phyloP scores from a whole-genome alignment of 1,140 invertebrate species.

The Parapsyche elsis region DNA sequence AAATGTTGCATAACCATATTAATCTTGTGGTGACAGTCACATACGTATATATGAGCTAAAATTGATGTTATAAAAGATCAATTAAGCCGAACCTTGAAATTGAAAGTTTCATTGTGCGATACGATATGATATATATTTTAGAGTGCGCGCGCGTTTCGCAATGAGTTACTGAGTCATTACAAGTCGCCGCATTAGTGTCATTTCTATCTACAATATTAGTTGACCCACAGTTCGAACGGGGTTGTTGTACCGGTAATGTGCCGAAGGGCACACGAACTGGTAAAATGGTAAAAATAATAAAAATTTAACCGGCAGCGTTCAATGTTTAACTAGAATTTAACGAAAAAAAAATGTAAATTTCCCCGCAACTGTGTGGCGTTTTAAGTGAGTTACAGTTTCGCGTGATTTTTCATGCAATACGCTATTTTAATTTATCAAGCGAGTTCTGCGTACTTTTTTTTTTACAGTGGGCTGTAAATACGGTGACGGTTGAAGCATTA shows the following conservation, averaged over 20 bases:
- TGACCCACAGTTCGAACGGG: not conserved
- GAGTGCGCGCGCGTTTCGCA: not conserved
- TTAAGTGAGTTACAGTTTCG: not conserved
- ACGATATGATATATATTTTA: not conserved
- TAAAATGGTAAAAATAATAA: not conserved
- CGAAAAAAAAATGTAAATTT: conserved; percentile 8
- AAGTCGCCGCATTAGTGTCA: not conserved
- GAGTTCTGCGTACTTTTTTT: too few species aligned
- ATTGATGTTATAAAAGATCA: conserved; percentile 19
- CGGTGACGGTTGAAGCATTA: not conserved
- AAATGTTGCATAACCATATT: too few species aligned
- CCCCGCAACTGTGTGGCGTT: not conserved
- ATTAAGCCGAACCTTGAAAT: not conserved
- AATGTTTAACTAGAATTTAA: not conserved
- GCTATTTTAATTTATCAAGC: not conserved
- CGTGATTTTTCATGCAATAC: not conserved
- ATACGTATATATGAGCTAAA: not conserved
- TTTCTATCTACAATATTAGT: conserved; percentile 13
- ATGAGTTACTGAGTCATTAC: not conserved
- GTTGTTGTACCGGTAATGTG: conserved; percentile 1
- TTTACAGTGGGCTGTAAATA: not conserved
- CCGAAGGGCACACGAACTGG: not conserved
- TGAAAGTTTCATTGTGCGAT: too few species aligned
- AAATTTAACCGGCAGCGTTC: not conserved
- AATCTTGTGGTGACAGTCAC: not conserved